These are phyloP conservation scores for Ips nitidus DNA, from an alignment of 1,140 invertebrate genomes.

Conservation along the genomic window DNA sequence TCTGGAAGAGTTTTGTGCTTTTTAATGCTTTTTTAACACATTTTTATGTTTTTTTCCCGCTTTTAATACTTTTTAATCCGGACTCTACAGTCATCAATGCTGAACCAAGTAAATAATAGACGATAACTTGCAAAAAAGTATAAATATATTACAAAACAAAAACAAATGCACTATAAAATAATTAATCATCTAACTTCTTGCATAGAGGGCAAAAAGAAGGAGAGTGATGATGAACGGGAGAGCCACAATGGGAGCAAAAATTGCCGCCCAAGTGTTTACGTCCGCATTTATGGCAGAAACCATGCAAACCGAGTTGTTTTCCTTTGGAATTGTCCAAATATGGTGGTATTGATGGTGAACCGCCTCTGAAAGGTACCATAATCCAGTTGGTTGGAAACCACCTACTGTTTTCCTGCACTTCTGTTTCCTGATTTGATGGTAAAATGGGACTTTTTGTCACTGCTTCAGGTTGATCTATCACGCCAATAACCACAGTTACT, in stretches of 20 bases:
- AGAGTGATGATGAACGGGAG: not conserved
- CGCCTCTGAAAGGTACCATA: not conserved
- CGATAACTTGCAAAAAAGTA: no score
- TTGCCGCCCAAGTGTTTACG: not conserved
- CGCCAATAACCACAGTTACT: not conserved
- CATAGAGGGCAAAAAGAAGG: no score
- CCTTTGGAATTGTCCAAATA: not conserved
- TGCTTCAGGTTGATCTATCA: not conserved
- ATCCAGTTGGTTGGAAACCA: not conserved
- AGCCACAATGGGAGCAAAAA: not conserved
- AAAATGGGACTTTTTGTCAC: not conserved
- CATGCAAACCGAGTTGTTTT: not conserved
- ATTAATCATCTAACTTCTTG: no score
- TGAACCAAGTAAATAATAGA: no score
- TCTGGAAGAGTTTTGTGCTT: no score
- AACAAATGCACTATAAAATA: not conserved
- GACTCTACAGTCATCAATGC: not conserved
- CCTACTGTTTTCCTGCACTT: not conserved
- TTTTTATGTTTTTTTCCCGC: not conserved
- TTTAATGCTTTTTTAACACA: not conserved
- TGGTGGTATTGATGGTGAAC: not conserved
- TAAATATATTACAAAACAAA: no score
- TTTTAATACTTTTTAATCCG: not conserved
- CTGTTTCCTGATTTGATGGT: not conserved
- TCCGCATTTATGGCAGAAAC: slow-evolving; percentile 5